A percentile compares a stretch with the other conserved stretches of the same genome.
These are phyloP conservation scores for Ctenomys sociabilis DNA, from an alignment of 2,113 vertebrate genomes.

Conservation along the genomic window DNA sequence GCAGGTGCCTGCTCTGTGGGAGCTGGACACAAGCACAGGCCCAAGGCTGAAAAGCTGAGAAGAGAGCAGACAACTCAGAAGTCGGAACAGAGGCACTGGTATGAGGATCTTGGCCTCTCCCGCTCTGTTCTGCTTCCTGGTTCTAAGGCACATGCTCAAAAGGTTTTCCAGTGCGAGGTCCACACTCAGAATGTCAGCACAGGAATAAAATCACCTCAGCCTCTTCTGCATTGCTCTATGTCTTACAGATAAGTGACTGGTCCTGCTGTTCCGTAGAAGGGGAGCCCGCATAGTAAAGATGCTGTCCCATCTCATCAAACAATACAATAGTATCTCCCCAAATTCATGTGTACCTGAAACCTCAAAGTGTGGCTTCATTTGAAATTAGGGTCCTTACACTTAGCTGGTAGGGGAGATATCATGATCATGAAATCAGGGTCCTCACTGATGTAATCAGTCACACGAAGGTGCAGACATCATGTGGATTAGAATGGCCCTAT, in stretches of 20 bases:
- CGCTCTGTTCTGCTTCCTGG: neutral
- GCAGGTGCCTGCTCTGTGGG: constrained; percentile 52
- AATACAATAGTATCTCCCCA: neutral
- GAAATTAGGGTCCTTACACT: neutral
- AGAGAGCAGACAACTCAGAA: constrained; percentile 42
- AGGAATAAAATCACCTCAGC: neutral
- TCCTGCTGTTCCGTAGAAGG: neutral
- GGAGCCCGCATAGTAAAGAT: too few relatives aligned
- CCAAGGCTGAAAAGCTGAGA: constrained; percentile 56
- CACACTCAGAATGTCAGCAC: neutral
- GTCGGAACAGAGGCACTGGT: neutral
- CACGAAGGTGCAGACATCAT: neutral
- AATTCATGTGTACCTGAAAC: neutral
- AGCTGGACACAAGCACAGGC: constrained; percentile 58
- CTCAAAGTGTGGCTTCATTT: neutral
- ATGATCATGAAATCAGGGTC: neutral
- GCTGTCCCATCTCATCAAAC: neutral
- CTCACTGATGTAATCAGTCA: neutral
- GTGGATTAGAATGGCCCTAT: neutral
- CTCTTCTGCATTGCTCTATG: neutral
- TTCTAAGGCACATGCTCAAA: neutral
- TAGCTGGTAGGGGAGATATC: too few relatives aligned
- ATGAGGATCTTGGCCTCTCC: neutral
- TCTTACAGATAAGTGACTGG: neutral
- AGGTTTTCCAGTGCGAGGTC: neutral